Evolutionary conservation across 1,140 invertebrate genomes (phyloP), one percentile per base, ranked within the genome.

Genomic region (Mamestra configurata): DNA sequence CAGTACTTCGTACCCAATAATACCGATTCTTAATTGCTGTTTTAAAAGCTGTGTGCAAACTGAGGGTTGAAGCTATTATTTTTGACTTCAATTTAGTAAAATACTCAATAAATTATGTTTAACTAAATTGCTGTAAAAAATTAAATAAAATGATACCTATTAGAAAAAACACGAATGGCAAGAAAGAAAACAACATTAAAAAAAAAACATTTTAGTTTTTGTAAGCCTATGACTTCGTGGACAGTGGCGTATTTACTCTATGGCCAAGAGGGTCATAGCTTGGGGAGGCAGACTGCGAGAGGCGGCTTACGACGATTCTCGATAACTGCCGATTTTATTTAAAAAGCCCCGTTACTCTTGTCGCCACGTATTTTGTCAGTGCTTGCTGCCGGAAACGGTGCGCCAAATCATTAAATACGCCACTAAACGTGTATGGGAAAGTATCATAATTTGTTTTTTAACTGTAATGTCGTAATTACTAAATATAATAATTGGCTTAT

Each of bases 61-160:
- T 66, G 37, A 37, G 8, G 61, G 18, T 40, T 49, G 11, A n/a
- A 40, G 35, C 3, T 22, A 4, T 13, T 66, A 27, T 46, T 1
- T 59, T 6, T 37, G 59, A 59, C 72, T 59, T 75, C 53, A 57
- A 73, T 73, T 73, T 73, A 73, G 53, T 57, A 7, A 73, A 73
- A 59, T 73, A 73, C 53, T 75, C 55, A 46, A 43, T 59, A 13
- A 24, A 53, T 3, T n/a, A 20, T 57, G 31, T 72, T 46, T 11
- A 46, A 40, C 10, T 73, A 57, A 73, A 57, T 71, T 57, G 18
- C 71, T 73, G 51, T 55, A 57, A 73, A 55, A 55, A n/a, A 15
- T 15, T 37, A 18, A 64, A 53, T 53, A 53, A n/a, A n/a, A n/a
- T n/a, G n/a, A n/a, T n/a, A n/a, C n/a, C n/a, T n/a, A n/a, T n/a